Evolutionary conservation across 2,888 invertebrate species (phyloP).

Genomic region (Drosophila mimica): DNA sequence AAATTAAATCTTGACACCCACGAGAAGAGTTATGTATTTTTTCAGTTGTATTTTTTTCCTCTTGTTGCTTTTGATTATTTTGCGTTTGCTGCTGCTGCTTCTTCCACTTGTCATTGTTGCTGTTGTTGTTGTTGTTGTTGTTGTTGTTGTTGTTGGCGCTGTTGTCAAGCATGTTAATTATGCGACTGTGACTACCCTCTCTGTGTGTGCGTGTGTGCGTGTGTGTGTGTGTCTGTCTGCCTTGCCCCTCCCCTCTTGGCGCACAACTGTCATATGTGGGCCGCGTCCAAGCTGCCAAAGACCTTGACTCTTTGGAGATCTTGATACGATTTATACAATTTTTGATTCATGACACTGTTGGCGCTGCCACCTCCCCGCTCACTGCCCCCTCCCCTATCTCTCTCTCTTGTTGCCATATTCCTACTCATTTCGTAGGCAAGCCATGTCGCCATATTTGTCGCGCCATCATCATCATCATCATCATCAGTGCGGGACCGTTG

Average conservation of each 20-base stretch:
- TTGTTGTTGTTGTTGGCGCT: constrained; percentile 12
- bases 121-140: background rate
- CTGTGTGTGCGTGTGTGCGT: constrained; percentile 1
- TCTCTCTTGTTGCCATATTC: background rate
- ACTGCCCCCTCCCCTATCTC: background rate
- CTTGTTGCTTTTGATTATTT: constrained; percentile 34
- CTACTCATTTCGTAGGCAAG: constrained; percentile 71
- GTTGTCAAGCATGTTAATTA: constrained; percentile 76
- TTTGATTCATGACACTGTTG: constrained; percentile 70
- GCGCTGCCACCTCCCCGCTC: constrained; percentile 5
- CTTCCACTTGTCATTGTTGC: constrained; percentile 11
- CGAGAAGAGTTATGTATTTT: constrained; percentile 54
- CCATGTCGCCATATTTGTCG: constrained; percentile 72
- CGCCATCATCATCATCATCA: constrained; percentile 23
- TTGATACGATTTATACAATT: constrained; percentile 75
- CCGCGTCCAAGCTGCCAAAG: constrained; percentile 57
- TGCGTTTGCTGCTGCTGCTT: constrained; percentile 24
- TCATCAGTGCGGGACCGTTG: constrained; percentile 19
- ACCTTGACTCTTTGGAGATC: constrained; percentile 75
- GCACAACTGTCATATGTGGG: constrained; percentile 41
- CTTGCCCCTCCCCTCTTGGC: constrained; percentile 3
- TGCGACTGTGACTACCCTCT: constrained; percentile 52
- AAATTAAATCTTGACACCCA: constrained; percentile 65
- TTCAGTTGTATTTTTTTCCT: constrained; percentile 8
- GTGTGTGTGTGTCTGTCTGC: background rate